phyloP scores from a whole-genome alignment of 2,113 vertebrate genomes.

The Myotis yumanensis region DNA sequence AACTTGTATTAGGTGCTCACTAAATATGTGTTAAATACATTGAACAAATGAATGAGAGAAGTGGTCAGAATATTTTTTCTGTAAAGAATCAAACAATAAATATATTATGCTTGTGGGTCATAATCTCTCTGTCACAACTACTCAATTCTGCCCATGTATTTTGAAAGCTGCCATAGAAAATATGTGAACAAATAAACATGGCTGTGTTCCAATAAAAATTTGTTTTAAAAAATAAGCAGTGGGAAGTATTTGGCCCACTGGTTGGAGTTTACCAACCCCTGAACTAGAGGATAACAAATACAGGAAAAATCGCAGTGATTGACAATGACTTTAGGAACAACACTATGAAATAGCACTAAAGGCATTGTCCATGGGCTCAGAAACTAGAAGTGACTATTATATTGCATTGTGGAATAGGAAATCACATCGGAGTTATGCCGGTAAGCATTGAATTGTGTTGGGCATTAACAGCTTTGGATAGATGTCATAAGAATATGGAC shows the following conservation, averaged over 20 bases:
- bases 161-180: not conserved
- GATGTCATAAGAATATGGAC: not conserved
- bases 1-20: not conserved
- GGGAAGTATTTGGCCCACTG: not conserved
- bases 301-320: not conserved
- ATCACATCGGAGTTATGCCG: not conserved
- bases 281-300: not conserved
- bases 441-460: not conserved
- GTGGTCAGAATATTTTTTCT: not conserved
- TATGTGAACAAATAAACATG: not conserved
- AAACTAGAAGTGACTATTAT: not conserved
- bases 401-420: not conserved
- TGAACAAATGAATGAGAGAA: not conserved
- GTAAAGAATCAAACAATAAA: not conserved
- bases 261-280: not conserved
- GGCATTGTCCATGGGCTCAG: not conserved
- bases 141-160: not conserved
- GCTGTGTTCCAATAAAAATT: not conserved
- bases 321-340: not conserved
- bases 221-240: not conserved
- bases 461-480: not conserved
- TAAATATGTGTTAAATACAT: not conserved
- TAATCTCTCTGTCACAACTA: not conserved
- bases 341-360: not conserved
- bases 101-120: not conserved